Conservation (phyloP, 2,888 invertebrate genomes). For the Platycnemis pennipes region DNA sequence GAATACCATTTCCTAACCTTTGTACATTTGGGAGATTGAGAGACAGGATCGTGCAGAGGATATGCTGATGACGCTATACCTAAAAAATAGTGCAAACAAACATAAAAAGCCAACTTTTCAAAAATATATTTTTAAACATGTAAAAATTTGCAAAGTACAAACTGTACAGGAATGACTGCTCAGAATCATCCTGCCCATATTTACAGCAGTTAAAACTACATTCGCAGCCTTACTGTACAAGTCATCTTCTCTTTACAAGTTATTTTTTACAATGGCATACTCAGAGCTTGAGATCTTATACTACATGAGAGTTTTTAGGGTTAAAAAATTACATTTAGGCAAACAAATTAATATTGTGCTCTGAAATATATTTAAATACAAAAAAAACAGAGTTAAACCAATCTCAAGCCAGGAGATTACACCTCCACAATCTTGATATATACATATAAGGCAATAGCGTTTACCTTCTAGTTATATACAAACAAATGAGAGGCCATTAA, state of each 20-base stretch:
- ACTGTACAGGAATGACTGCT: constrained; percentile 40
- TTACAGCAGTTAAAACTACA: constrained; percentile 51
- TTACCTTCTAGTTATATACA: not conserved
- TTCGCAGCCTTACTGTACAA: not conserved
- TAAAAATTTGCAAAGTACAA: constrained; percentile 67
- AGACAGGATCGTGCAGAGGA: too few species aligned
- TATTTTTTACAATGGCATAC: not conserved
- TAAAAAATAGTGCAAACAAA: not conserved
- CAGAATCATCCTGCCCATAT: constrained; percentile 7
- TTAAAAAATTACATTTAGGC: not conserved
- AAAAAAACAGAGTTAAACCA: constrained; percentile 5
- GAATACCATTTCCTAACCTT: too few species aligned
- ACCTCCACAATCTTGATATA: not conserved
- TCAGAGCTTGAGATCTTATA: constrained; percentile 28
- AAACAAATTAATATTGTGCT: constrained; percentile 33
- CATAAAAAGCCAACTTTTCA: constrained; percentile 26
- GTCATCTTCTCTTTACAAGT: constrained; percentile 2
- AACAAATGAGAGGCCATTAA: not conserved
- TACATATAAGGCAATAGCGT: not conserved
- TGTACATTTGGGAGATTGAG: too few species aligned
- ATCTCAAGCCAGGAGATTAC: not conserved
- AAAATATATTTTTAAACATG: constrained; percentile 66
- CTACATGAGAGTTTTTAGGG: not conserved
- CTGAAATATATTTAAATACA: constrained; percentile 35
- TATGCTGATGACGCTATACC: too few species aligned